phyloP scores from a whole-genome alignment of 2,888 invertebrate species.

The Uloborus plumipes region DNA sequence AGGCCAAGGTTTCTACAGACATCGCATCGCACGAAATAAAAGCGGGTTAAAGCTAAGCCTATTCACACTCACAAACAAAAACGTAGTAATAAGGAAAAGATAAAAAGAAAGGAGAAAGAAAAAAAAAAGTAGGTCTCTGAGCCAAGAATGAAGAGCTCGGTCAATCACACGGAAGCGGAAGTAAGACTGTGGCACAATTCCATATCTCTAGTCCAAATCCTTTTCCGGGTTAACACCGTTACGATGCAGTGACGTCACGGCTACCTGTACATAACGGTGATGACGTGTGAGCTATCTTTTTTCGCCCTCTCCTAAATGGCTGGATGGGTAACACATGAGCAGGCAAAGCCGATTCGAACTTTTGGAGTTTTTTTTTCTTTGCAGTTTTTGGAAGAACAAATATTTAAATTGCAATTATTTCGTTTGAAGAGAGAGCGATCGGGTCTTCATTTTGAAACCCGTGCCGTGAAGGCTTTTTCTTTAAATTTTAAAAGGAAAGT shows the following conservation, averaged over 20 bases:
- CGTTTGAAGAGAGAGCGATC: not conserved
- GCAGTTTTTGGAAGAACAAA: not conserved
- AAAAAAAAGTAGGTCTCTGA: slow-evolving; percentile 60
- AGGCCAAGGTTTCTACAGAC: slow-evolving; percentile 46
- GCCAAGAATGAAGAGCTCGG: slow-evolving; percentile 60
- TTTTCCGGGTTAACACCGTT: slow-evolving; percentile 62
- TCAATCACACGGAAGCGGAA: slow-evolving; percentile 65
- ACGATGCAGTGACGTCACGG: slow-evolving; percentile 57
- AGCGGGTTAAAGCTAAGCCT: slow-evolving; percentile 42
- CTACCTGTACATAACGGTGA: slow-evolving; percentile 36
- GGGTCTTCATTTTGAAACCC: not conserved
- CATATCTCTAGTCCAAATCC: slow-evolving; percentile 63
- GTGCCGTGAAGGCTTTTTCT: too few relatives aligned
- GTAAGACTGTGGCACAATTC: slow-evolving; percentile 60
- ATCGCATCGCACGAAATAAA: slow-evolving; percentile 25
- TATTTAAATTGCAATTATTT: slow-evolving; percentile 2
- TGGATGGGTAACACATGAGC: too few relatives aligned
- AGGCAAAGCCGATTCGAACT: not conserved
- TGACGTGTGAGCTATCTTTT: slow-evolving; percentile 31
- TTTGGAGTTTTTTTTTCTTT: not conserved
- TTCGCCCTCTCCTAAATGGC: not conserved
- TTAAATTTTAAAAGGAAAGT: too few relatives aligned
- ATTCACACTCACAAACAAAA: slow-evolving; percentile 30
- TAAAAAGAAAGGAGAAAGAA: slow-evolving; percentile 20
- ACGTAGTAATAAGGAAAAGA: slow-evolving; percentile 57